Conservation (phyloP, 1,140 invertebrate genomes). For the Babylonia areolata region DNA sequence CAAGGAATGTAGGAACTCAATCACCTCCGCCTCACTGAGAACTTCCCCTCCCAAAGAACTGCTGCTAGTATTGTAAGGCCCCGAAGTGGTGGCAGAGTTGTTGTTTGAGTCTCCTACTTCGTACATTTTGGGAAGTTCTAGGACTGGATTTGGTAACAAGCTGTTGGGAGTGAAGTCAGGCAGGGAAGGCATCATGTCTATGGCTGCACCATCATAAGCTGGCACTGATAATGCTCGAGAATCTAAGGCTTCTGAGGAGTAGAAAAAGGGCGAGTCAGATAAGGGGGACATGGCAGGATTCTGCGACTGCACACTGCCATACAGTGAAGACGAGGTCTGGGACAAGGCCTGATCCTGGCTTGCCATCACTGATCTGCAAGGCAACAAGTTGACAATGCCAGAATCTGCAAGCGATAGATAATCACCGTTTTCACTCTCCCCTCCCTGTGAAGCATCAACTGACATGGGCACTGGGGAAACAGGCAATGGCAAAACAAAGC, state of each 20-base stretch:
- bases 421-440: neutral
- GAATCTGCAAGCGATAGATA: neutral
- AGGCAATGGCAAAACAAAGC: constrained; percentile 16
- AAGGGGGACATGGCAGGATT: neutral
- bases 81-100: constrained; percentile 32
- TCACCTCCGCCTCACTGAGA: constrained; percentile 9
- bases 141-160: neutral
- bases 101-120: constrained; percentile 29
- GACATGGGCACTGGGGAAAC: constrained; percentile 17
- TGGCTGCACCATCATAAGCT: neutral
- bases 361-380: constrained; percentile 2
- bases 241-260: neutral
- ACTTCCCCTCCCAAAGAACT: neutral
- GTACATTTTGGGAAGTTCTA: neutral
- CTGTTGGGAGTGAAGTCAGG: neutral
- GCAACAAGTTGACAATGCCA: constrained; percentile 32
- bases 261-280: neutral
- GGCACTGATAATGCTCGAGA: neutral
- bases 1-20: constrained; percentile 81
- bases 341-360: neutral
- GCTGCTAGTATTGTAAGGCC: constrained; percentile 23
- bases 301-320: neutral
- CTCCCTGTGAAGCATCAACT: neutral
- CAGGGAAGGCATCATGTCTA: neutral
- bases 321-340: neutral